Base-by-base conservation (phyloP, 2,113 vertebrate species). In the Xyrauchen texanus region DNA sequence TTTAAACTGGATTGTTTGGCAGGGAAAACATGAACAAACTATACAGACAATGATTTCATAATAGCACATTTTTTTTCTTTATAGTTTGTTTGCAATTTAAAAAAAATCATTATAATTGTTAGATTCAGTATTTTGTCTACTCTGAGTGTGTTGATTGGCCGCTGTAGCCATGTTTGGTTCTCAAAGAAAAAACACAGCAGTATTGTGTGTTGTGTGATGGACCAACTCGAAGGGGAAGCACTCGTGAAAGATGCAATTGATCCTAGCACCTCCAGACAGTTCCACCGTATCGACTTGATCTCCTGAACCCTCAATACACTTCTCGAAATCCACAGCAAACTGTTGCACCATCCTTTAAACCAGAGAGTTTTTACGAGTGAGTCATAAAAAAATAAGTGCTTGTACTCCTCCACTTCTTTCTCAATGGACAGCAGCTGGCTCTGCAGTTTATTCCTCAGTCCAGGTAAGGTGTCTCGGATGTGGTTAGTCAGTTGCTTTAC, bases 261-360 rank as follows among this genome's bases (percentile, higher is more conserved):
- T 98, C 72, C 96, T 93, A 0, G 97, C 97, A 79, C 97, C 97
- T 21, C 97, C 96, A 0, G 97, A 98, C 74, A 98, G 90, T 82
- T 98, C 97, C 0, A 96, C 97, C 2, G 97, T 98, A 78, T 98
- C 96, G 0, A 98, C 96, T 89, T 98, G 97, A 86, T 98, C 96
- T 65, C 97, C 97, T 0, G 96, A 98, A 61, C 97, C 97, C 86
- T 98, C 97, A 1, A 98, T 98, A 9, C 95, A 92, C 85, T 98
- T 98, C 90, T 98, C 96, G 84, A 98, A 98, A 91, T 98, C 97
- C 85, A 98, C 96, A 0, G 96, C 95, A 80, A 98, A 98, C 91
- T 98, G 97, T 87, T 98, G 97, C 72, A 98, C 96, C 96, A 98
- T 98, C 91, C 97, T 98, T 86, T 55, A 77, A 74, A 82, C 4